Evolutionary conservation across 2,797 vertebrate genomes (phyloP), one percentile per base, ranked within the genome.

Genomic region (Megaceryle alcyon): DNA sequence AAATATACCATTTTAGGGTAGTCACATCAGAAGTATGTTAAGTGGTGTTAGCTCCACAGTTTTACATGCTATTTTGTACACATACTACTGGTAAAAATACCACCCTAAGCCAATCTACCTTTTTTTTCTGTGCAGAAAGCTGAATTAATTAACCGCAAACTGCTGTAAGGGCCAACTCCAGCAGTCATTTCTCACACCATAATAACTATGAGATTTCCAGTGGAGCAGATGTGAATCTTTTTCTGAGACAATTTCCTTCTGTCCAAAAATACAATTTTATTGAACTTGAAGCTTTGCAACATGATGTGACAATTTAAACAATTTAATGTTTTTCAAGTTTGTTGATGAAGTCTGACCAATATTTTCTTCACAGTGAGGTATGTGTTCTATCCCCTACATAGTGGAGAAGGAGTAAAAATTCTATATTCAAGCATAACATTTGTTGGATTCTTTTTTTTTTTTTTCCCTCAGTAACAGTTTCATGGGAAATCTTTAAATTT

Each of bases 141-240:
- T 79, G 65, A 86, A 91, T 70, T 75, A 92, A 91, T 91, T 91
- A 53, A 20, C 56, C 12, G 23, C 12, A 82, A 84, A 88, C 33
- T 56, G n/a, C 44, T 71, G 26, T 68, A 88, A 92, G 31, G 82
- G 23, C 31, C 43, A 84, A 10, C 44, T 88, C 51, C 66, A 72
- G 16, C 63, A 91, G 64, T 25, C 72, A 76, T 39, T 91, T 94
- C 94, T 92, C 92, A 91, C 82, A 53, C 84, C 2, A 3, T 77
- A 96, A 91, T 76, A 94, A 82, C 82, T 82, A 84, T 85, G 87
- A 97, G 77, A 79, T 83, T 84, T 96, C 95, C 73, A 64, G 59
- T 28, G 49, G 66, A 90, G 85, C 54, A 79, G 63, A 90, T 54
- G 79, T 65, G 53, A 85, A 46, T 60, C 41, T 71, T 66, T 43